Conservation (phyloP, 2,113 vertebrate genomes). For the Corythoichthys intestinalis region DNA sequence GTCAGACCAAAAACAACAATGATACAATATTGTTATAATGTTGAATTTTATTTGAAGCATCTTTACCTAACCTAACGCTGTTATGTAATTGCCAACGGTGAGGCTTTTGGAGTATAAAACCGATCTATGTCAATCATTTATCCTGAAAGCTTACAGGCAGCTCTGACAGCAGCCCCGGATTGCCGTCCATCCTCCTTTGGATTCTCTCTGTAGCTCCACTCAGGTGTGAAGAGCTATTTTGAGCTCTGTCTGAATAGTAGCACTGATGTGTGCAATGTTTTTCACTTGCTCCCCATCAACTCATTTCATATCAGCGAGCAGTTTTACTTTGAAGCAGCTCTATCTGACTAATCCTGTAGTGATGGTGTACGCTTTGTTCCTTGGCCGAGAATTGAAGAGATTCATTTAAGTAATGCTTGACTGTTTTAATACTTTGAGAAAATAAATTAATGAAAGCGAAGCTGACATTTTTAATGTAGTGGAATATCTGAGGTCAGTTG, state of each 20-base stretch:
- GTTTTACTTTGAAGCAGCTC: constrained; percentile 5
- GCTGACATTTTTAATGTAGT: neutral
- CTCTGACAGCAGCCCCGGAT: constrained; percentile 1
- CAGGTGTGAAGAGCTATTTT: constrained; percentile 9
- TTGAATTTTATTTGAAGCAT: neutral
- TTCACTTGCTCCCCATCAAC: constrained; percentile 2
- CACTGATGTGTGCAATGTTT: constrained; percentile 11
- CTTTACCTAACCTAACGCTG: neutral
- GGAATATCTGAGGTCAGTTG: constrained; percentile 2
- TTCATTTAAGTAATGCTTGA: neutral
- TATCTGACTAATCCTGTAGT: neutral
- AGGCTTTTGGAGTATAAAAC: neutral
- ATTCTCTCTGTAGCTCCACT: constrained; percentile 7
- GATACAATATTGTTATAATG: too few relatives aligned
- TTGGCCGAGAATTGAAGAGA: neutral
- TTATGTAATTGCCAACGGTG: neutral
- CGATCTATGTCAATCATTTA: constrained; percentile 1
- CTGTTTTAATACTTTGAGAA: neutral
- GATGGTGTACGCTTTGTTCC: neutral
- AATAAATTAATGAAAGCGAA: neutral
- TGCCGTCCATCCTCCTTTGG: constrained; percentile 5
- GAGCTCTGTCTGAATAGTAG: constrained; percentile 1
- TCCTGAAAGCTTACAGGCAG: neutral
- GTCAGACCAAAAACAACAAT: too few relatives aligned
- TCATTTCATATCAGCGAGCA: neutral